phyloP scores from a whole-genome alignment of 64 coral and sea anemone genomes.

The Actinia equina region DNA sequence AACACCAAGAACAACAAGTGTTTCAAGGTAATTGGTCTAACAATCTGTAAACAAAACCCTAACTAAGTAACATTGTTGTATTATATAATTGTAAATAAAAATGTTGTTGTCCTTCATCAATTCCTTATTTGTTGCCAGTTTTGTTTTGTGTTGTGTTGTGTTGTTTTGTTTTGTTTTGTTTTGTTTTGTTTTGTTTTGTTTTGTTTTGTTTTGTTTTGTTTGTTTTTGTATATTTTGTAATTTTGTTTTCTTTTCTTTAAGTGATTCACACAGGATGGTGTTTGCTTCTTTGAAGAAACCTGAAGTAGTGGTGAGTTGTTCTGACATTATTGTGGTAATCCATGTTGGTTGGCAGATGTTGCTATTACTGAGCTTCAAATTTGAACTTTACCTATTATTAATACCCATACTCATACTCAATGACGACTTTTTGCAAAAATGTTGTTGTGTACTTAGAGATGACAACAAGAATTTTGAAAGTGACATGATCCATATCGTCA shows the following conservation, averaged over 20 bases:
- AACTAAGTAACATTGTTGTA: too few relatives aligned
- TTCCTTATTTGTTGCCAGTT: background rate
- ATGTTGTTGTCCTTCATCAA: too few relatives aligned
- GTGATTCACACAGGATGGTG: conserved; percentile 59
- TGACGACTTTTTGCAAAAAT: too few relatives aligned
- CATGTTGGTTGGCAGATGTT: too few relatives aligned
- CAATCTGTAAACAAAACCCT: background rate
- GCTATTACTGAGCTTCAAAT: too few relatives aligned
- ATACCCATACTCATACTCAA: too few relatives aligned
- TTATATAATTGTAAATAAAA: too few relatives aligned
- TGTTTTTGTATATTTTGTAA: background rate
- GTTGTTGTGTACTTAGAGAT: too few relatives aligned
- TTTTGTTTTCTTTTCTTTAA: conserved; percentile 7
- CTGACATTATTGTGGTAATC: too few relatives aligned
- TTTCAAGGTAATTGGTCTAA: conserved; percentile 37
- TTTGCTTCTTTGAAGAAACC: conserved; percentile 43
- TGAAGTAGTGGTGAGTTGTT: conserved; percentile 21
- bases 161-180: background rate
- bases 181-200: background rate
- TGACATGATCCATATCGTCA: too few relatives aligned
- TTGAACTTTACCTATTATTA: too few relatives aligned
- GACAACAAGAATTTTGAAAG: too few relatives aligned
- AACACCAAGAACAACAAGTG: conserved; percentile 40
- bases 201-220: background rate
- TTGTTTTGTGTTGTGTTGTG: background rate